phyloP scores from a whole-genome alignment of 2,888 invertebrate species.

The Resseliella maxima region DNA sequence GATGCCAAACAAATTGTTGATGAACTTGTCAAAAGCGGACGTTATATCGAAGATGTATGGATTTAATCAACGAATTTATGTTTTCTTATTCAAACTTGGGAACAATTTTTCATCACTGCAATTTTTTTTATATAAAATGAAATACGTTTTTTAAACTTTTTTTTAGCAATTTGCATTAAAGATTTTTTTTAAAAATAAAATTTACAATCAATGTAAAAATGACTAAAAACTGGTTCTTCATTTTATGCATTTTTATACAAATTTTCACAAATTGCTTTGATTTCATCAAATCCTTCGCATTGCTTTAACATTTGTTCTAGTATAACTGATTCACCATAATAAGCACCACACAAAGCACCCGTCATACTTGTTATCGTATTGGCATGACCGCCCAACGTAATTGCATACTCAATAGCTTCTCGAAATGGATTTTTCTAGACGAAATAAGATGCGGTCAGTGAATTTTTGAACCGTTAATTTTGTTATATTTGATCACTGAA shows the following conservation, averaged over 20 bases:
- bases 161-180: neutral
- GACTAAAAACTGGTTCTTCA: neutral
- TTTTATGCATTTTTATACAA: slow-evolving; percentile 61
- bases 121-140: too few relatives aligned
- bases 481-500: neutral
- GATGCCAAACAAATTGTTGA: slow-evolving; percentile 69
- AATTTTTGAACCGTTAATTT: slow-evolving; percentile 9
- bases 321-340: slow-evolving; percentile 72
- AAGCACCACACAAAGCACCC: slow-evolving; percentile 77
- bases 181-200: neutral
- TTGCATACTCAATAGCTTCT: slow-evolving; percentile 76
- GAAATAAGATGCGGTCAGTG: slow-evolving; percentile 67
- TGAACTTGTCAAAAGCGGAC: slow-evolving; percentile 69
- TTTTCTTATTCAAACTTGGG: neutral
- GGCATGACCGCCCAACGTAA: slow-evolving; percentile 80
- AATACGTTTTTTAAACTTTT: neutral
- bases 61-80: too few relatives aligned
- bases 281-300: slow-evolving; percentile 72
- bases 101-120: too few relatives aligned
- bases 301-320: slow-evolving; percentile 69
- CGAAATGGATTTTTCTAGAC: slow-evolving; percentile 70
- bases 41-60: slow-evolving; percentile 75
- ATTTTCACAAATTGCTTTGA: slow-evolving; percentile 70
- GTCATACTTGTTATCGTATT: slow-evolving; percentile 84
- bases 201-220: neutral